Conservation (phyloP, 2,113 vertebrate species). For the Cromileptes altivelis region DNA sequence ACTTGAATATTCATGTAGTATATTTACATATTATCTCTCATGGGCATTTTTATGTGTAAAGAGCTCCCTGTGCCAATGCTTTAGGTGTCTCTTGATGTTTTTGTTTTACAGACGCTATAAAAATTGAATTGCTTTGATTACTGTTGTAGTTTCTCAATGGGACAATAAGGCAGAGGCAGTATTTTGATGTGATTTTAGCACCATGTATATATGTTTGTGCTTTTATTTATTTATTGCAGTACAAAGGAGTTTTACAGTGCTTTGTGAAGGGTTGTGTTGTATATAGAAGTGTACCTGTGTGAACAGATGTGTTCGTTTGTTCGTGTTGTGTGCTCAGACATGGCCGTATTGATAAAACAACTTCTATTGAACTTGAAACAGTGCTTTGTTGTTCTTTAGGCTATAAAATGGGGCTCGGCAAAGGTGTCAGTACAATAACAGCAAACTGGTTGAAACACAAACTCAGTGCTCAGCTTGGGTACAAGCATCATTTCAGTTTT, state of each 20-base stretch:
- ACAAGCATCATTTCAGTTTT: constrained; percentile 20
- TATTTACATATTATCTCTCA: constrained; percentile 36
- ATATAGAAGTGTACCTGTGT: constrained; percentile 39
- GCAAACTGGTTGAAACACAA: constrained; percentile 8
- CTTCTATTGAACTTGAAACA: constrained; percentile 23
- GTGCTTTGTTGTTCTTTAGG: constrained; percentile 12
- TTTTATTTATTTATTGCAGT: constrained; percentile 74
- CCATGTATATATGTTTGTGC: constrained; percentile 53
- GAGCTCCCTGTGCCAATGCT: constrained; percentile 55
- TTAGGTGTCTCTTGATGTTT: constrained; percentile 36
- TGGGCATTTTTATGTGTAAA: constrained; percentile 20
- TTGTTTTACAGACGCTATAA: constrained; percentile 10
- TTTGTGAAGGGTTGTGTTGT: constrained; percentile 52
- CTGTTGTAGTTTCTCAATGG: constrained; percentile 19
- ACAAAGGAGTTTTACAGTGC: constrained; percentile 32
- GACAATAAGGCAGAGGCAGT: constrained; percentile 44
- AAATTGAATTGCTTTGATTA: background rate
- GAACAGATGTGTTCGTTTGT: constrained; percentile 10
- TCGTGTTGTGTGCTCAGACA: constrained; percentile 24
- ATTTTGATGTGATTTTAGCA: constrained; percentile 46
- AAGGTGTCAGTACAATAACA: background rate
- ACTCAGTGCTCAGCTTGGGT: constrained; percentile 4
- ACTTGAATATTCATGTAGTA: constrained; percentile 62
- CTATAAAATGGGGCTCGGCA: background rate
- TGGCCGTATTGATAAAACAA: constrained; percentile 40